phyloP scores from a whole-genome alignment of 2,797 vertebrate genomes.

The Clarias fuscus region DNA sequence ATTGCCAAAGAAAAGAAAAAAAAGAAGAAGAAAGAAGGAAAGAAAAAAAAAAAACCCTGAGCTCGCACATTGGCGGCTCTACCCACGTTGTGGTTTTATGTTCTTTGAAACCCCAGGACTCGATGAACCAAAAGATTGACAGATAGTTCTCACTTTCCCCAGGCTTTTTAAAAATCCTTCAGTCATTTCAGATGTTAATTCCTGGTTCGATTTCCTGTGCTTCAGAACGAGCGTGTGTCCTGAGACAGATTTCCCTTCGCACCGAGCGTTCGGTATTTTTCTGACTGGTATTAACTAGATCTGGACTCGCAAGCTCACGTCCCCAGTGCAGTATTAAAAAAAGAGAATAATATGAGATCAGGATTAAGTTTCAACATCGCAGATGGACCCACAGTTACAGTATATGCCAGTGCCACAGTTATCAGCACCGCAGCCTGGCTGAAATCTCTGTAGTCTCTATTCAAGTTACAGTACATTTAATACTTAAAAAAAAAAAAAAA shows the following conservation, averaged over 20 bases:
- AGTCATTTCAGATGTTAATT: constrained; percentile 37
- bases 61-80: constrained; percentile 21
- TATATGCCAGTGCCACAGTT: not conserved
- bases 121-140: constrained; percentile 19
- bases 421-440: constrained; percentile 11
- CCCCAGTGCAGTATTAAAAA: not conserved
- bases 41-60: not conserved
- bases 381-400: not conserved
- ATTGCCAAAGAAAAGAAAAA: constrained; percentile 36
- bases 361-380: not conserved
- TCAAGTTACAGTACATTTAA: not conserved
- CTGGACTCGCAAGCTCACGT: not conserved
- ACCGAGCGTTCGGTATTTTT: not conserved
- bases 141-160: constrained; percentile 9
- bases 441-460: constrained; percentile 14
- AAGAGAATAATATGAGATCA: not conserved
- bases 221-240: not conserved
- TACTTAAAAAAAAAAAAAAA: not conserved
- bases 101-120: constrained; percentile 30
- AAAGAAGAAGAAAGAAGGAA: not conserved
- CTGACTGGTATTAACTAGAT: not conserved
- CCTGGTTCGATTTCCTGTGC: constrained; percentile 27
- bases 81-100: not conserved
- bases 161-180: constrained; percentile 31
- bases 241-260: not conserved